Conservation (phyloP, 1,140 invertebrate genomes). For the Meloidogyne exigua region DNA sequence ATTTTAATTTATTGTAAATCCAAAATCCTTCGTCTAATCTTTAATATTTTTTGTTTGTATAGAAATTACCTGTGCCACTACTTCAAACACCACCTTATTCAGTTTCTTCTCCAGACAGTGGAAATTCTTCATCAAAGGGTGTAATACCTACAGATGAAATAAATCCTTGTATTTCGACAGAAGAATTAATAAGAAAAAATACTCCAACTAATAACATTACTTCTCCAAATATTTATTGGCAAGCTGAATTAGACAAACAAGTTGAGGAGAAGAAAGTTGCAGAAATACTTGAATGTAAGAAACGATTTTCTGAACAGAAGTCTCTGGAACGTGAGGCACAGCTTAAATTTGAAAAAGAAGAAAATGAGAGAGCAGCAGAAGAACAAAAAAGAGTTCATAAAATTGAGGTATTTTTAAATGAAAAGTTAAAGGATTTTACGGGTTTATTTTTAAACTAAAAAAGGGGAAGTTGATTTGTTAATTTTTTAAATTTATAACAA, state of each 20-base stretch:
- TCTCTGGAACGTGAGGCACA: background rate
- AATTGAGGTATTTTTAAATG: background rate
- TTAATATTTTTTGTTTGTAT: no score
- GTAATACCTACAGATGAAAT: background rate
- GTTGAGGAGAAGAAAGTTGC: conserved; percentile 12
- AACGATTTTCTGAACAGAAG: conserved; percentile 1
- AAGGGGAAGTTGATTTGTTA: no score
- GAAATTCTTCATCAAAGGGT: background rate
- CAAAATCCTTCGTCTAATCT: no score
- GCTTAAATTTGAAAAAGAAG: conserved; percentile 11
- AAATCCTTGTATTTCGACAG: background rate
- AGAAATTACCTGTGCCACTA: background rate
- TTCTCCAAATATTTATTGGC: conserved; percentile 12
- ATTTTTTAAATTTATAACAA: no score
- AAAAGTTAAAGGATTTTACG: no score
- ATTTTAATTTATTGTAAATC: no score
- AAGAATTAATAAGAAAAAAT: background rate
- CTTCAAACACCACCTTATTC: background rate
- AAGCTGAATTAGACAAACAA: conserved; percentile 18
- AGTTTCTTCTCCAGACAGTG: background rate
- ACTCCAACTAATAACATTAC: background rate
- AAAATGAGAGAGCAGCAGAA: conserved; percentile 10
- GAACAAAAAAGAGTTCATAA: conserved; percentile 15
- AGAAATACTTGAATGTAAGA: background rate
- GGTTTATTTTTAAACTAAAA: no score